Conservation (phyloP, 2,113 vertebrate species). For the Nematolebias whitei region DNA sequence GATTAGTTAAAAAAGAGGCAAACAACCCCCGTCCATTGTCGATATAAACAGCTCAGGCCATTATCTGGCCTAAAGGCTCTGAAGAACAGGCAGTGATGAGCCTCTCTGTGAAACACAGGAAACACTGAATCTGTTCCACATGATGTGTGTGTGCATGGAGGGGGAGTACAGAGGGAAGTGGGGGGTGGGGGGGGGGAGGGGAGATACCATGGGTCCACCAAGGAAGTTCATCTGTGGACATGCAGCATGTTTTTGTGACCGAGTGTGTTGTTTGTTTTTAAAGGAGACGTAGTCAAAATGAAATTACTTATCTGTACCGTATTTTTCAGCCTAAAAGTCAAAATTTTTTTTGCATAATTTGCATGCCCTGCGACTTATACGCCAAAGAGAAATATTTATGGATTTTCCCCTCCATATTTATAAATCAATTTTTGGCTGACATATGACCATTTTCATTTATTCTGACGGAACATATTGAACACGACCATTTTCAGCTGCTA, state of each 20-base stretch:
- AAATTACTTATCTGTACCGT: too few species aligned
- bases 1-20: conserved; percentile 38
- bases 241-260: not conserved
- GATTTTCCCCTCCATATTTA: too few species aligned
- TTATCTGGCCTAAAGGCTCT: conserved; percentile 64
- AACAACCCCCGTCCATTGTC: conserved; percentile 70
- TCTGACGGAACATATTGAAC: too few species aligned
- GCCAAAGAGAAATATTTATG: too few species aligned
- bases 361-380: too few species aligned
- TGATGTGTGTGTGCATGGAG: conserved; percentile 43
- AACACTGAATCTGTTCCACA: conserved; percentile 73
- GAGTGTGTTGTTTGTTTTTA: not conserved
- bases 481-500: too few species aligned
- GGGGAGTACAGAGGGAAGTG: conserved; percentile 20
- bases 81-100: conserved; percentile 65
- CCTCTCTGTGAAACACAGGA: conserved; percentile 72
- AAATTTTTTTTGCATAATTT: too few species aligned
- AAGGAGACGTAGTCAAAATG: not conserved
- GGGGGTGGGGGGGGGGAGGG: not conserved
- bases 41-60: conserved; percentile 65
- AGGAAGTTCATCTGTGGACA: conserved; percentile 48
- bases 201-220: conserved; percentile 38
- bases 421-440: too few species aligned
- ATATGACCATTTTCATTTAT: too few species aligned
- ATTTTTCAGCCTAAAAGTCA: too few species aligned